Base-by-base conservation (phyloP, 2,888 invertebrate genomes). In the Parnassius glacialis region DNA sequence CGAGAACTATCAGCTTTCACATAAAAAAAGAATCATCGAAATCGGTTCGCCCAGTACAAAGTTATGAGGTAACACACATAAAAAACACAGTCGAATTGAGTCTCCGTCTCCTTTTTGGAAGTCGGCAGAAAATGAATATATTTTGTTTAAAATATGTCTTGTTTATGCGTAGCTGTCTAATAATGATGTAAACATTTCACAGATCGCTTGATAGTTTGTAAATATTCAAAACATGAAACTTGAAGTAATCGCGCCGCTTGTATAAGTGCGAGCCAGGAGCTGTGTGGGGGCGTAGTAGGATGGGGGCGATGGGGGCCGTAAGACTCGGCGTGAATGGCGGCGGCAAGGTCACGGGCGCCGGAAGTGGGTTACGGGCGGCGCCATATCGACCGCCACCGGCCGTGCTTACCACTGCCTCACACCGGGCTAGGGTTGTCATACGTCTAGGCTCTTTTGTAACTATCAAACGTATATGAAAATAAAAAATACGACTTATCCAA, bases 291-390 rank as follows among this genome's bases (percentile, higher is more conserved):
- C 69, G 60, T 59, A 64, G 66, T 70, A 67, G 73, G 74, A 60
- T 55, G 62, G 68, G 64, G 55, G 64, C 70, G 70, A 57, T 60
- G 73, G 78, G 76, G 77, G 78, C 70, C 73, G 81, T 78, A 84
- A 85, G 87, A 84, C 81, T 80, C 80, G 80, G 79, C 81, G 87
- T 90, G 90, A 90, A 90, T 90, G 90, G 90, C 85, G 87, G 81
- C 76, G 78, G 82, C 90, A 91, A 91, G 90, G 90, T 91, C 90
- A 91, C 76, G 90, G 90, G 86, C 90, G 87, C 80, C 84, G 89
- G 90, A 90, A 88, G 87, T 91, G 88, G 90, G 90, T 89, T 90
- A 91, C 90, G 89, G 88, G 89, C 86, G 90, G 83, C 85, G 82
- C 83, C 84, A 56, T 87, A 87, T 87, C 87, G 87, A 88, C 87